phyloP scores from a whole-genome alignment of 2,888 invertebrate genomes.

The Patella caerulea region DNA sequence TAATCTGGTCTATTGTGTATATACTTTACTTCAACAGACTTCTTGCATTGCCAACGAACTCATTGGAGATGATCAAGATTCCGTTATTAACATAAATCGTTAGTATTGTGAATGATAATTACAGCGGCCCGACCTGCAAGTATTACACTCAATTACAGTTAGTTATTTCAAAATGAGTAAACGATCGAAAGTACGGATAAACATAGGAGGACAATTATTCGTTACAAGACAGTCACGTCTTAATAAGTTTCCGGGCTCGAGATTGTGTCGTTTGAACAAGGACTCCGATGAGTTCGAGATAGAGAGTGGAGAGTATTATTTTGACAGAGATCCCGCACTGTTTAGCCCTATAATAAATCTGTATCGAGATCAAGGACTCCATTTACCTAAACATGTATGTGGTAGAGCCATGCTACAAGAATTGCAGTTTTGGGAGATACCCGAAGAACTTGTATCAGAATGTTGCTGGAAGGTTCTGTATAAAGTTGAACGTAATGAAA shows the following conservation, averaged over 20 bases:
- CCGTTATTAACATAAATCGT: too few relatives aligned
- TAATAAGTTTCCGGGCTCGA: conserved; percentile 30
- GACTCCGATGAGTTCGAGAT: conserved; percentile 24
- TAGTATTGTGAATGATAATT: too few relatives aligned
- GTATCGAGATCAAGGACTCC: conserved; percentile 50
- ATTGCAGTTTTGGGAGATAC: conserved; percentile 55
- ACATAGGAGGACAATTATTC: conserved; percentile 44
- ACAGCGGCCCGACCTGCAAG: too few relatives aligned
- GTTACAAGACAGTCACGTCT: conserved; percentile 33
- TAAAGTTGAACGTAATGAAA: conserved; percentile 35
- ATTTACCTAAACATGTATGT: conserved; percentile 55
- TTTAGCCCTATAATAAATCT: conserved; percentile 51
- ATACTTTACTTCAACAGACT: too few relatives aligned
- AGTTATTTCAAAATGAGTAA: too few relatives aligned
- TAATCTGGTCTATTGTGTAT: too few relatives aligned
- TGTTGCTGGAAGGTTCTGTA: conserved; percentile 50
- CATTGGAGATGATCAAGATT: too few relatives aligned
- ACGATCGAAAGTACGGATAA: conserved; percentile 24
- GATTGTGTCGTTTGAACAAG: conserved; percentile 28
- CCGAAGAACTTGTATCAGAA: conserved; percentile 46
- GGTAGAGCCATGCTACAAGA: conserved; percentile 52
- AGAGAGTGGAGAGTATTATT: conserved; percentile 42
- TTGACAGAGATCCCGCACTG: conserved; percentile 53
- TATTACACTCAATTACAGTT: too few relatives aligned
- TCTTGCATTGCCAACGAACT: too few relatives aligned